Evolutionary conservation across 2,113 vertebrate genomes (phyloP), one percentile per base, ranked within the genome.

Genomic region (Podarcis raffonei): DNA sequence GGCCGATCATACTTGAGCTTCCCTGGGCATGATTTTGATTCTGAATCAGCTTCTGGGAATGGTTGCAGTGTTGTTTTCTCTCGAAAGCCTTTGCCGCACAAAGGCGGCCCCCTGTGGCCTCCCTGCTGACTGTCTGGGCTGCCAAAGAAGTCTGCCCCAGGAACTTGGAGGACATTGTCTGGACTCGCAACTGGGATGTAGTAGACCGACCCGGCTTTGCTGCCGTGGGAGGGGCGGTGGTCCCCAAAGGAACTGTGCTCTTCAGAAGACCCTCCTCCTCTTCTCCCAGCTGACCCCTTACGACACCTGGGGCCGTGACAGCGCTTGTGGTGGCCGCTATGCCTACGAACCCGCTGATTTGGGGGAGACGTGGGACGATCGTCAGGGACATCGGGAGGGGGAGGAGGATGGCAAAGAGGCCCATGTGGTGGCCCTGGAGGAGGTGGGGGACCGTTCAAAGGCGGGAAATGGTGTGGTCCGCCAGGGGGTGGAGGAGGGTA

Each of bases 21-120:
- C 93, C 94, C 96, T 1, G 96, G 96, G 85, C 96, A 97, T 18
- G 39, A 95, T 68, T 91, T 83, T 80, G 88, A 91, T 75, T 93
- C 80, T 27, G 92, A 92, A 83, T 32, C 1, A 35, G 85, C 69
- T 11, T 95, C 83, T 66, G 96, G 94, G 76, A 97, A 96, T 68
- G 83, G 68, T 2, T 48, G 84, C 85, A 42, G 48, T 88, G 90
- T 76, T 91, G 15, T 37, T 0, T 27, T 79, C 77, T 91, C 68
- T 4, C 87, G 66, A 78, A 20, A 13, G n/a, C 11, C 48, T 85
- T 71, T 89, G 59, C 13, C 65, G 66, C 25, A 1, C 2, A 74
- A 76, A 35, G 37, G 20, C 59, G 32, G 27, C 30, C 18, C 16
- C 2, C 90, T 77, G 32, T 5, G 83, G 12, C 59, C 57, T 75